Evolutionary conservation across 2,113 vertebrate genomes (phyloP), one percentile per base, ranked within the genome.

Genomic region (Glaucomys volans): DNA sequence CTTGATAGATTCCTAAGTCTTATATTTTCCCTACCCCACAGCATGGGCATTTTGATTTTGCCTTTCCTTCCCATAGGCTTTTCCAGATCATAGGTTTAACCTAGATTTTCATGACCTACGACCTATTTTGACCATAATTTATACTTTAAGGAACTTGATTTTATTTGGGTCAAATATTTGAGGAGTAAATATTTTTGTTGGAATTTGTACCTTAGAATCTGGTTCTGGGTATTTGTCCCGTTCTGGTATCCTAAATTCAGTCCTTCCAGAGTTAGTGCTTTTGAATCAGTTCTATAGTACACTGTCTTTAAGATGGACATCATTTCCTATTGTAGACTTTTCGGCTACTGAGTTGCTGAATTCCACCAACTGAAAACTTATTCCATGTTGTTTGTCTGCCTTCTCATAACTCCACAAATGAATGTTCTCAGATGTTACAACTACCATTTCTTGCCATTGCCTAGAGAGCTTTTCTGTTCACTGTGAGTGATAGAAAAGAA

Each of bases 291-390:
- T 42, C 44, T 90, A 2, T 28, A 69, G 71, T 2, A 4, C 2
- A 84, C 14, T 37, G 37, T 32, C 35, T 76, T 85, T 47, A 57
- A 80, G 4, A 59, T 3, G 2, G 37, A 24, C 0, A 5, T 62
- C 22, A 24, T 66, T 7, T 91, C 50, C 54, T 44, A 18, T 2
- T 35, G 8, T 64, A 37, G 2, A 54, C 7, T 11, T 76, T 82
- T 72, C 4, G 37, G 37, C 20, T 3, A 8, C 20, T 28, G 2
- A 5, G 3, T 1, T 62, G 22, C 2, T 62, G 35, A 8, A 35
- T 40, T 76, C 32, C 24, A 52, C n/a, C 5, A 89, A 5, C 24
- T 52, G 69, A 72, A 44, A 74, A 28, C 0, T 14, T 24, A 20
- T 3, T 14, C 40, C 4, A 40, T 85, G 5, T 35, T 71, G 0